Base-by-base conservation (phyloP, 2,888 invertebrate genomes). In the Panzeria rudis region DNA sequence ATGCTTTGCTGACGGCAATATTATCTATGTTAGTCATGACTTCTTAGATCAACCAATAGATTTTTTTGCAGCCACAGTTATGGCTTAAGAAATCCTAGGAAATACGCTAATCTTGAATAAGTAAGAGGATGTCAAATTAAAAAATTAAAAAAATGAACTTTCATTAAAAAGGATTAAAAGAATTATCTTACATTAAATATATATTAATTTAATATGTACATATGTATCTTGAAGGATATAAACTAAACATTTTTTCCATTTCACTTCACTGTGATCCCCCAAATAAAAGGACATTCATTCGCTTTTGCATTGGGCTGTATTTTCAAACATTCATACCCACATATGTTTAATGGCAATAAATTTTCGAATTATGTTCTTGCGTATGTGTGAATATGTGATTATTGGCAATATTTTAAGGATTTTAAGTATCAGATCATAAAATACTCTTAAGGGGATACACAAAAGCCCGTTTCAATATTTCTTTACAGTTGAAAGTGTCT, bases 391-490 rank as follows among this genome's bases (percentile, higher is more conserved):
- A 44, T 56, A 29, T 25, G 35, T 8, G 29, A 79, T 50, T 52
- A 75, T 61, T 75, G 59, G 77, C 35, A 72, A 69, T 75, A 71
- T 71, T 82, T 76, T 47, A 64, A 71, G 64, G 52, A 59, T 76
- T 77, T 72, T 44, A 71, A 76, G 61, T 47, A 68, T 54, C 62
- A 76, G 38, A 61, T 77, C 77, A 85, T 85, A 85, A 85, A 85
- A 73, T 54, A 38, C 85, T 75, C 78, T 64, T 59, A 78, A 75
- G 75, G 72, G 77, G 61, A 72, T 72, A 52, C 50, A 59, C 9
- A 17, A 50, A 69, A 61, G 20, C 7, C 47, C 38, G 50, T 41
- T 68, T 77, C 23, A 38, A n/a, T 1, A 64, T 38, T 56, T 13
- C 17, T 17, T 68, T 61, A 35, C 25, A 35, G 32, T 66, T 76